Evolutionary conservation across 2,888 invertebrate species (phyloP).

Genomic region (Drosophila lutescens): DNA sequence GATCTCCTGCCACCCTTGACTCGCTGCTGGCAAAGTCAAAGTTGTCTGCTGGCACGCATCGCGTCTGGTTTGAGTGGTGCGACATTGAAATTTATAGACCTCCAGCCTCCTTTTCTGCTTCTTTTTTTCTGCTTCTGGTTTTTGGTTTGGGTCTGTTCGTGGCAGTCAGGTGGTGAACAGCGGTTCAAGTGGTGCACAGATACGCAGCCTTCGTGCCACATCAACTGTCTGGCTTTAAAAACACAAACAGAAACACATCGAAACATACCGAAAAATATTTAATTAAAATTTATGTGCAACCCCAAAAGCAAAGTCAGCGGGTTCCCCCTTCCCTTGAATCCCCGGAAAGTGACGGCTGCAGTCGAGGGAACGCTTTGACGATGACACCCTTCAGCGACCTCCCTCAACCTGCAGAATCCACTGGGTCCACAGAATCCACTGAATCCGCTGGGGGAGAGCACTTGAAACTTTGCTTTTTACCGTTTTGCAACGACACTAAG

Average conservation of each 20-base stretch:
- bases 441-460: constrained; percentile 20
- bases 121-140: not conserved
- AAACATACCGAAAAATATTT: constrained; percentile 67
- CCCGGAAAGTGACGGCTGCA: constrained; percentile 24
- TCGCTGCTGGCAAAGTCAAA: constrained; percentile 32
- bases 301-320: constrained; percentile 51
- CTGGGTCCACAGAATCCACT: no score
- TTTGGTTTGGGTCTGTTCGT: constrained; percentile 10
- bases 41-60: constrained; percentile 24
- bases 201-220: constrained; percentile 14
- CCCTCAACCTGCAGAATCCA: constrained; percentile 23
- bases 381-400: constrained; percentile 69
- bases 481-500: constrained; percentile 18
- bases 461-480: constrained; percentile 31
- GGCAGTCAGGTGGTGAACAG: constrained; percentile 26
- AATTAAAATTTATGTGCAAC: constrained; percentile 77
- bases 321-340: constrained; percentile 5
- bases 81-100: constrained; percentile 74
- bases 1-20: constrained; percentile 39
- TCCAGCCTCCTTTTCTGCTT: constrained; percentile 10
- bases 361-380: constrained; percentile 40
- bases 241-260: constrained; percentile 24
- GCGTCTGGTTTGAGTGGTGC: constrained; percentile 47
- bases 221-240: constrained; percentile 46
- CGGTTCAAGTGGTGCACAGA: constrained; percentile 28